Evolutionary conservation across 2,113 vertebrate genomes (phyloP), one percentile per base, ranked within the genome.

Genomic region (Setophaga petechia): DNA sequence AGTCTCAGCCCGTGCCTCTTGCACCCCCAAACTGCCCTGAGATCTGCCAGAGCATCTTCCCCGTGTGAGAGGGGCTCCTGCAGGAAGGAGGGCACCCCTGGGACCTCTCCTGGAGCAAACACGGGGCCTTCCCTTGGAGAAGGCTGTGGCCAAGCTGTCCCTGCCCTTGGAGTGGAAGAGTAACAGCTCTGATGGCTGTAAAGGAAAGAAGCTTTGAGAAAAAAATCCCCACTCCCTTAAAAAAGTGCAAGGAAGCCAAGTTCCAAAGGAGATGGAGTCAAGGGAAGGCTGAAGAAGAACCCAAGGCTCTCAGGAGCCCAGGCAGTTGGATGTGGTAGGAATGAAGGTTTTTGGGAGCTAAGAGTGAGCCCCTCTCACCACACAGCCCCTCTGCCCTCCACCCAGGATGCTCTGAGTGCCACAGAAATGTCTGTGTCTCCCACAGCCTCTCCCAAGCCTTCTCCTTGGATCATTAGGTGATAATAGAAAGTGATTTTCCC

Each of bases 401-500:
- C 37, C 65, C 87, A 68, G 84, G 89, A 52, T 28, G 77, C 62
- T 81, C 66, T 61, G 63, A 1, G 76, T 92, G 71, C 55, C 65
- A 46, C 67, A 41, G 84, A 75, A 44, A 68, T 10, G 78, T 41
- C 88, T 82, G 16, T 65, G 52, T 58, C 79, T 93, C 78, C 78
- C 59, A 69, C 52, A 84, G 54, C 74, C 78, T 91, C 89, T 67
- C 69, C 93, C 93, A 71, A 47, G 89, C 89, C 69, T 91, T 95
- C 87, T 91, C 82, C 89, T 79, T 94, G 89, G 87, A 73, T 96
- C 95, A 95, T 96, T 95, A 95, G 89, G 94, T 95, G 93, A 93
- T 94, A 95, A 93, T 88, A 95, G 95, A 89, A 96, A 93, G 90
- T 80, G 89, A 94, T 94, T 97, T 95, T 93, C 18, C 87, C 89